phyloP scores from a whole-genome alignment of 2,797 vertebrate genomes.

The Loriculus beryllinus region DNA sequence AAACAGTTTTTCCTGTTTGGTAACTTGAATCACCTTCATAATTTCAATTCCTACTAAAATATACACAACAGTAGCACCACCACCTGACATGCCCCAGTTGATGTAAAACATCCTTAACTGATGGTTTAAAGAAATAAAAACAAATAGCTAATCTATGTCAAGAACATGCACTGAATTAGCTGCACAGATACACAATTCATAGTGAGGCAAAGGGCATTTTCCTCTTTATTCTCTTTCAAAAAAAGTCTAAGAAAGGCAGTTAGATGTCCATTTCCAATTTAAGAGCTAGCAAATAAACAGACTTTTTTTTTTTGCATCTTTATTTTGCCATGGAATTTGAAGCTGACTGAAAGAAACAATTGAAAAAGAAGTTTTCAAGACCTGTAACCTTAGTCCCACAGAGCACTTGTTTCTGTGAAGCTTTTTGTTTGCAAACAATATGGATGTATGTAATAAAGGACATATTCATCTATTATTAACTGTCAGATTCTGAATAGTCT shows the following conservation, averaged over 20 bases:
- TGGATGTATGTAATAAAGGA: not conserved
- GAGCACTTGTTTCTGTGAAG: not conserved
- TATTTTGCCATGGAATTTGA: not conserved
- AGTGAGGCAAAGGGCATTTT: not conserved
- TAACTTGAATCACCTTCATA: not conserved
- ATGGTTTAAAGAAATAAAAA: not conserved
- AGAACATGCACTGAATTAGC: not conserved
- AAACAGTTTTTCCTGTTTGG: not conserved
- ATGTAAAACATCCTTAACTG: not conserved
- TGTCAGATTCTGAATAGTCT: not conserved
- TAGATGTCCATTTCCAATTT: not conserved
- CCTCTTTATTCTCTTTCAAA: not conserved
- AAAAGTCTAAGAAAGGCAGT: not conserved
- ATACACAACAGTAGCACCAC: not conserved
- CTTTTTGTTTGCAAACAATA: not conserved
- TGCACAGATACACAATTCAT: not conserved
- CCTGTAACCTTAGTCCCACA: not conserved
- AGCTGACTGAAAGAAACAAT: not conserved
- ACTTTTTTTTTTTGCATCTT: not conserved
- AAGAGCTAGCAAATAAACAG: not conserved
- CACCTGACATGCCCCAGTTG: not conserved
- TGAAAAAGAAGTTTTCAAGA: not conserved
- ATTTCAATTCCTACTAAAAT: not conserved
- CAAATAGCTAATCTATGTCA: not conserved
- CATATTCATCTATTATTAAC: not conserved